Evolutionary conservation across 2,888 invertebrate genomes (phyloP).

Genomic region (Enchytraeus crypticus): DNA sequence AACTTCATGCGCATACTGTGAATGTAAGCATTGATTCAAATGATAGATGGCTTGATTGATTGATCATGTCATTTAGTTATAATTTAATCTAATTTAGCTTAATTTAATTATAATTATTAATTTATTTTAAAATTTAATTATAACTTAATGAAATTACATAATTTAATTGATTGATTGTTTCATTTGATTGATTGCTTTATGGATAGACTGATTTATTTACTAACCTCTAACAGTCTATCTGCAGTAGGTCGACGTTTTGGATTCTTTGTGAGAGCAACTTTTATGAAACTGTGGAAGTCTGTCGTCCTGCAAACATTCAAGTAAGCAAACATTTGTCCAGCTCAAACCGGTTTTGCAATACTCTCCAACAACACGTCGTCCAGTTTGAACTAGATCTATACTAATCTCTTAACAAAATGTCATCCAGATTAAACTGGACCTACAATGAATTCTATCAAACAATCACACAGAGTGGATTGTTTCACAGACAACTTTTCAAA

Average conservation of each 20-base stretch:
- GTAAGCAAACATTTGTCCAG: too few species aligned
- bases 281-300: constrained; percentile 90
- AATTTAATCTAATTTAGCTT: neutral
- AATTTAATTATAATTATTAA: neutral
- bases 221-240: constrained; percentile 67
- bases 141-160: neutral
- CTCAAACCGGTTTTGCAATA: too few species aligned
- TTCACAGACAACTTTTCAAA: too few species aligned
- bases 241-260: constrained; percentile 97
- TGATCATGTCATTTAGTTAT: neutral
- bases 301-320: constrained; percentile 63
- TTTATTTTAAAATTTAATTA: neutral
- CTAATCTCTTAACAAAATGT: too few species aligned
- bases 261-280: constrained; percentile 91
- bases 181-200: too few species aligned
- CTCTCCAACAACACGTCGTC: too few species aligned
- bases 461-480: too few species aligned
- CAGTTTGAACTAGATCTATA: too few species aligned
- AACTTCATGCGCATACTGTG: neutral
- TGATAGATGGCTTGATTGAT: neutral
- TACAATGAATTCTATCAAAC: too few species aligned
- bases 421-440: too few species aligned
- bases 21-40: neutral
- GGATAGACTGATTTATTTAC: too few species aligned
- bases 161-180: too few species aligned